Base-by-base conservation (phyloP, 2,797 vertebrate genomes). In the Nothura maculosa region DNA sequence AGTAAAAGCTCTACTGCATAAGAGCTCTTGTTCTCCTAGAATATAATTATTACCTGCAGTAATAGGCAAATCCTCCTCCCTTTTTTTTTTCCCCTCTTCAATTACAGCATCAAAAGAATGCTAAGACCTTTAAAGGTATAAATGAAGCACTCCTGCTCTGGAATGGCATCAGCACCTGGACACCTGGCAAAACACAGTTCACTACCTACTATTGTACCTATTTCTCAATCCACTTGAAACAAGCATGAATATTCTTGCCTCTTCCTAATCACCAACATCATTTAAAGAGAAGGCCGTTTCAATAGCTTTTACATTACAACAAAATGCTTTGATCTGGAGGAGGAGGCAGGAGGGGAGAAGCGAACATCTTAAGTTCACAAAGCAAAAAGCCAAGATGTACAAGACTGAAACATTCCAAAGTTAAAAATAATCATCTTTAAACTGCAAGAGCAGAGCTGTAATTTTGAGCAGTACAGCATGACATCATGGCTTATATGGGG, bases 401-500 rank as follows among this genome's bases (percentile, higher is more conserved):
- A 95, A 94, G 95, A 87, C 70, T 42, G 85, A 88, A 96, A 68
- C 77, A 95, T 94, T 96, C 94, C 94, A 79, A 92, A 96, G 95
- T 96, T 97, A 97, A 97, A 98, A 98, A 98, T 97, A 98, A 97
- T 95, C 70, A 6, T 94, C 91, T 97, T 97, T 97, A 95, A 97
- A 97, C 82, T 64, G 92, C 91, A 84, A 97, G 97, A 98, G 94
- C 91, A 96, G 96, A 95, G 96, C 96, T 98, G 96, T 97, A 98
- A 98, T 98, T 98, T 95, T 94, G 93, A 97, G 92, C 89, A 96
- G 94, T 91, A 96, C 90, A 97, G 93, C 90, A 97, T 98, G 97
- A 98, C 98, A 98, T 98, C 98, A 98, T 96, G 68, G 97, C 97
- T 98, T 98, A 98, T 93, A 95, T 52, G 93, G 97, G 97, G 97